Evolutionary conservation across 2,113 vertebrate species (phyloP).

Genomic region (Sinocyclocheilus grahami): DNA sequence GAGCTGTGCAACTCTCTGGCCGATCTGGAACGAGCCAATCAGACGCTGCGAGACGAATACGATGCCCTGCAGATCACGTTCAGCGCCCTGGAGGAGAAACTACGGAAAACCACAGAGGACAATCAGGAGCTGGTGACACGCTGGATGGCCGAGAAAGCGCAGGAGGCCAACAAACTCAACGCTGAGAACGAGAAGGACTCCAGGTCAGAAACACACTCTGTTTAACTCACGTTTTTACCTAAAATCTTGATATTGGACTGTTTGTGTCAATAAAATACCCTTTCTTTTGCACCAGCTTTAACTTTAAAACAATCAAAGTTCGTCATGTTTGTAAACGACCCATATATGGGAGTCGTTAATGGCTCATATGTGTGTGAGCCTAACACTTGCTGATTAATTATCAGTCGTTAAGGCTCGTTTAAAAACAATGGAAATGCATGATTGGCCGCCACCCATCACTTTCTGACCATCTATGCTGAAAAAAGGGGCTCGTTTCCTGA

Average conservation of each 20-base stretch:
- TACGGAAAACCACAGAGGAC: slow-evolving; percentile 92
- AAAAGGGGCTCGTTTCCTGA: neutral
- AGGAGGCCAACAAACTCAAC: slow-evolving; percentile 94
- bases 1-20: slow-evolving; percentile 84
- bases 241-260: neutral
- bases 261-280: neutral
- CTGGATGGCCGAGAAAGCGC: slow-evolving; percentile 99
- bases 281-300: neutral
- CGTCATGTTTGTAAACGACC: neutral
- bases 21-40: slow-evolving; percentile 91
- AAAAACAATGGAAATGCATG: neutral
- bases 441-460: neutral
- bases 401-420: slow-evolving; percentile 7
- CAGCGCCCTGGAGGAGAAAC: slow-evolving; percentile 92
- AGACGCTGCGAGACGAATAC: slow-evolving; percentile 96
- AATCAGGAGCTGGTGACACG: slow-evolving; percentile 96
- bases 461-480: too few species aligned
- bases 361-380: neutral
- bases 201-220: slow-evolving; percentile 71
- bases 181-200: slow-evolving; percentile 97
- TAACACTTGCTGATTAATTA: neutral
- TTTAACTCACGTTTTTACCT: neutral
- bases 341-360: neutral
- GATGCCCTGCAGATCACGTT: slow-evolving; percentile 98
- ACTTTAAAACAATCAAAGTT: neutral